Evolutionary conservation across 2,113 vertebrate genomes (phyloP), one percentile per base, ranked within the genome.

Genomic region (Siphamia tubifer): DNA sequence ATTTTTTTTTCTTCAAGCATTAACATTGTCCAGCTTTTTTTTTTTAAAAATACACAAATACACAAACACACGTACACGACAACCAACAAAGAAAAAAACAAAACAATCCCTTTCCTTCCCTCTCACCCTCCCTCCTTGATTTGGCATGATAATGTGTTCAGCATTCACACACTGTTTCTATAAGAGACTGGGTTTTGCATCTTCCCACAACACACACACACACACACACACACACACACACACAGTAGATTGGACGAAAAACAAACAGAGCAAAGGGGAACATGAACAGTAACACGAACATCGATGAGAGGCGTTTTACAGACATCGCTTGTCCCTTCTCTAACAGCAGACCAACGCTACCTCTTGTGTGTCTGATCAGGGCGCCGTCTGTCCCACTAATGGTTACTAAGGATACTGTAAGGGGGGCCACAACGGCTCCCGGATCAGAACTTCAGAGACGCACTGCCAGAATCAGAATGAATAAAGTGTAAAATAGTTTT

Each of bases 1-100:
- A 63, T 65, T 82, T n/a, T n/a, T n/a, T n/a, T 78, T 62, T 68
- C 65, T 90, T 90, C 87, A 90, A 92, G 86, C 88, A 83, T 89
- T 83, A 67, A 89, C 82, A 90, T 88, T 90, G 81, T 90, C 87
- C 90, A 87, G 88, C 87, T 89, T 90, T 83, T 87, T 87, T n/a
- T n/a, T n/a, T n/a, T n/a, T n/a, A n/a, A n/a, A 78, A 87, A 86
- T 67, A 86, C 68, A 74, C 40, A 25, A 27, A 83, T 52, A 77
- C 73, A 68, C 38, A 83, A 52, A 77, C 73, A 68, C 38, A 78
- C 45, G 20, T 17, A 79, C 55, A 61, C 45, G 13, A 71, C 51
- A 31, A 69, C 6, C 54, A 61, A 63, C 68, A 60, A 16, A 30
- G 60, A 69, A 30, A 23, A 15, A 53, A 36, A 16, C 16, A 12